A percentile compares a stretch with the other conserved stretches of the same genome.
phyloP scores from a whole-genome alignment of 2,888 invertebrate species.

The Andrena dorsata region DNA sequence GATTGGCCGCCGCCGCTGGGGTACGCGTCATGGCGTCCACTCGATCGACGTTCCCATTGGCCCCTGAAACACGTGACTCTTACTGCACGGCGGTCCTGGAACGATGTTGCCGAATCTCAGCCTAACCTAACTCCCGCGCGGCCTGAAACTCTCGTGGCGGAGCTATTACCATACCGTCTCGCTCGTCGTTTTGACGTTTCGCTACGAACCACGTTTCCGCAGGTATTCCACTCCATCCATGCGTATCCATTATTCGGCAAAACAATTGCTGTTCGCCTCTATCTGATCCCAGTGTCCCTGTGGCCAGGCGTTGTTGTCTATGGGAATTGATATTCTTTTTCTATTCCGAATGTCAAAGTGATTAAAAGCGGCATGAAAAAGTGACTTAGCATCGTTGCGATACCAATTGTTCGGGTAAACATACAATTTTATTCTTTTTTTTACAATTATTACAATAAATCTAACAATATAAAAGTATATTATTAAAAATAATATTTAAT shows the following conservation, averaged over 20 bases:
- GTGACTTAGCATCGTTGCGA: not conserved
- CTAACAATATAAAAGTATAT: conserved; percentile 79
- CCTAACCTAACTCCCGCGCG: conserved; percentile 60
- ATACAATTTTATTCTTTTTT: conserved; percentile 74
- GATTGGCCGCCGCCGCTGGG: conserved; percentile 76
- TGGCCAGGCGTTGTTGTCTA: not conserved
- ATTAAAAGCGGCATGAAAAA: not conserved
- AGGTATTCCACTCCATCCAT: conserved; percentile 18
- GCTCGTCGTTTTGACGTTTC: conserved; percentile 46
- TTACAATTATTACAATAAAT: conserved; percentile 79
- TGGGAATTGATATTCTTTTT: not conserved
- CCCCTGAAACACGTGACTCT: conserved; percentile 76
- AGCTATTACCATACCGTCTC: not conserved
- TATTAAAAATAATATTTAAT: conserved; percentile 79
- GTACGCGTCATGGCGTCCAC: conserved; percentile 80
- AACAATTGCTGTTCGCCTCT: not conserved
- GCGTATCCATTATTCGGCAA: not conserved
- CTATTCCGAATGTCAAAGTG: not conserved
- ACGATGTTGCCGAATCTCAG: conserved; percentile 58
- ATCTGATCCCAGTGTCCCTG: not conserved
- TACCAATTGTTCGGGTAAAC: conserved; percentile 53
- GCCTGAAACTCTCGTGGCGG: conserved; percentile 41
- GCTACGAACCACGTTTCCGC: not conserved
- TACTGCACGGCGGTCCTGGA: conserved; percentile 58
- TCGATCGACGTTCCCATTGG: conserved; percentile 72